Base-by-base conservation (phyloP, 2,888 invertebrate species). In the Euproctis similis region DNA sequence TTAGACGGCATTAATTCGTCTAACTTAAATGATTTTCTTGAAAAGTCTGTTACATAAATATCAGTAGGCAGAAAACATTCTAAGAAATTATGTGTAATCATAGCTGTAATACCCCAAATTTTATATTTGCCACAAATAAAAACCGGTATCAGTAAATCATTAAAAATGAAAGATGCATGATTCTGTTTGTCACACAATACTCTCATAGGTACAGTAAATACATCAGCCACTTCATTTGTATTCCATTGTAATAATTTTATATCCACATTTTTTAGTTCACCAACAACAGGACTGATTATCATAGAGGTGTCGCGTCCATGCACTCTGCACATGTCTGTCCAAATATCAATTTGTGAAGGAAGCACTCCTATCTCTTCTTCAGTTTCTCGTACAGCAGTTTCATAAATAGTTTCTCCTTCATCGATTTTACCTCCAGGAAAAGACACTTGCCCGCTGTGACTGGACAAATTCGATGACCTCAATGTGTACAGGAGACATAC, bases 401-500 rank as follows among this genome's bases (percentile, higher is more conserved):
- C 87, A 17, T 88, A 77, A 4, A 87, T 77, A 41, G 81, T 87
- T 45, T 77, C 75, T 41, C 90, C 89, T 1, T 84, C 81, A 40
- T 94, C 94, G 31, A 85, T 82, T 78, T 91, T 92, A 1, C 93
- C 96, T 40, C 92, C 97, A 31, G 92, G 97, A 75, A 95, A 95
- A 4, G 94, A 93, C 8, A 96, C 93, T 76, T 97, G 94, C 0
- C 95, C 92, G 32, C 89, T 87, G 59, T 96, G 94, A 2, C 86
- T 86, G 43, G 87, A 90, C 28, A 97, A 69, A 43, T 89, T 87
- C 7, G 86, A 77, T 4, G 95, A 94, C 27, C 97, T 86, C 21
- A 94, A 73, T 0, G 96, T 97, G 60, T 93, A 96, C 6, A 97
- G 74, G 12, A 97, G 67, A 26, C 93, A 92, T 9, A 94, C 86